Percentiles rank a stretch among this genome's conserved stretches.
Evolutionary conservation across 2,797 vertebrate species (phyloP).

Genomic region (Epinephelus malabaricus): DNA sequence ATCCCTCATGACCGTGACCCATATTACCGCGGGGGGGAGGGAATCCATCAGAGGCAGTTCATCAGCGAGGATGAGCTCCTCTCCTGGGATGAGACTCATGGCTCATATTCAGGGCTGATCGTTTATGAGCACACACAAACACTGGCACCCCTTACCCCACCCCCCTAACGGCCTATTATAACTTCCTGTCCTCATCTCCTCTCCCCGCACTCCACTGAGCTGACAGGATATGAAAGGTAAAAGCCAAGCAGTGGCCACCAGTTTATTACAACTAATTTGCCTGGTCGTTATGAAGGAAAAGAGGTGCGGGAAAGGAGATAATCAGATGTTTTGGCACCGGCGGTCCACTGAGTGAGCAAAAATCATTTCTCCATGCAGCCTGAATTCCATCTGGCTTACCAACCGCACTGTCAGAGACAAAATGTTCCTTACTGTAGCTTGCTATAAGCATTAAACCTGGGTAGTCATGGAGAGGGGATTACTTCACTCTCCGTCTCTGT

Average conservation of each 20-base stretch:
- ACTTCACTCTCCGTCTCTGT: constrained; percentile 50
- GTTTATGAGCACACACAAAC: constrained; percentile 59
- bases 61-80: constrained; percentile 69
- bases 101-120: constrained; percentile 63
- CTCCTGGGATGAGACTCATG: constrained; percentile 57
- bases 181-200: constrained; percentile 56
- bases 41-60: constrained; percentile 70
- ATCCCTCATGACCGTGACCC: constrained; percentile 60
- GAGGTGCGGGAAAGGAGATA: constrained; percentile 38
- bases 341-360: constrained; percentile 32
- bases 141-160: neutral
- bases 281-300: constrained; percentile 38
- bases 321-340: constrained; percentile 62
- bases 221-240: constrained; percentile 55
- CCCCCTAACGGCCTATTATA: constrained; percentile 49
- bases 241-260: constrained; percentile 42
- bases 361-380: constrained; percentile 64
- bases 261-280: constrained; percentile 41
- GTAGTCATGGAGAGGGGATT: constrained; percentile 60
- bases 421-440: constrained; percentile 55
- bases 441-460: constrained; percentile 53
- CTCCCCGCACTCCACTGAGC: constrained; percentile 42
- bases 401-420: constrained; percentile 47
- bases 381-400: constrained; percentile 66
- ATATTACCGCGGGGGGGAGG: constrained; percentile 60